Percentiles rank a stretch among this genome's conserved stretches.
Conservation (phyloP, 2,888 invertebrate species). For the Trichogramma dendrolimi region DNA sequence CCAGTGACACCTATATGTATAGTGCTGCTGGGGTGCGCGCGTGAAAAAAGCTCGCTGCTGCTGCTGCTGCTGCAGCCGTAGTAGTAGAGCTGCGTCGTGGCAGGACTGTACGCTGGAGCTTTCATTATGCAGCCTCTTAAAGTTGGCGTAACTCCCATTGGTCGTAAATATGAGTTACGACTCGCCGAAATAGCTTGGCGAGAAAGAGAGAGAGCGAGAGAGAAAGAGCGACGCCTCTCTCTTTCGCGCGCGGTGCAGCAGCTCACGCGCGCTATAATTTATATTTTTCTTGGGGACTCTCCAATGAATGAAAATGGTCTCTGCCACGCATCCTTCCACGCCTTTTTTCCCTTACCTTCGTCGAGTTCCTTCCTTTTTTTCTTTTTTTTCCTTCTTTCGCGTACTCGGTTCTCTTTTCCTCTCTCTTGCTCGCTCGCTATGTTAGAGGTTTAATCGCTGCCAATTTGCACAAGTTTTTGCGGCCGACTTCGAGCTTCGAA, state of each 20-base stretch:
- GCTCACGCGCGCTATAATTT: conserved; percentile 32
- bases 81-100: too few species aligned
- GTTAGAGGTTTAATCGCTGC: too few species aligned
- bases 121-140: conserved; percentile 48
- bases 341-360: not conserved
- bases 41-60: too few species aligned
- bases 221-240: conserved; percentile 2
- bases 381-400: not conserved
- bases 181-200: conserved; percentile 43
- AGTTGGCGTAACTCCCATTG: conserved; percentile 47
- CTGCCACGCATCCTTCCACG: conserved; percentile 1
- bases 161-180: conserved; percentile 47
- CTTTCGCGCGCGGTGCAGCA: conserved; percentile 21
- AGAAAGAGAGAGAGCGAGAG: not conserved
- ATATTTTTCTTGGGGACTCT: conserved; percentile 34
- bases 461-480: too few species aligned
- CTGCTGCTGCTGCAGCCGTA: too few species aligned
- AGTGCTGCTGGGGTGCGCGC: too few species aligned
- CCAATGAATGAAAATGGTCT: conserved; percentile 37
- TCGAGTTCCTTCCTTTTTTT: not conserved
- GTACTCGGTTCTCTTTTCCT: too few species aligned
- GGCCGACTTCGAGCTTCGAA: too few species aligned
- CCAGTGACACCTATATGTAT: conserved; percentile 14
- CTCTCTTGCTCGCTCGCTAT: too few species aligned
- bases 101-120: conserved; percentile 25